Conservation (phyloP, 1,140 invertebrate species). For the Drosophila pseudoobscura region DNA sequence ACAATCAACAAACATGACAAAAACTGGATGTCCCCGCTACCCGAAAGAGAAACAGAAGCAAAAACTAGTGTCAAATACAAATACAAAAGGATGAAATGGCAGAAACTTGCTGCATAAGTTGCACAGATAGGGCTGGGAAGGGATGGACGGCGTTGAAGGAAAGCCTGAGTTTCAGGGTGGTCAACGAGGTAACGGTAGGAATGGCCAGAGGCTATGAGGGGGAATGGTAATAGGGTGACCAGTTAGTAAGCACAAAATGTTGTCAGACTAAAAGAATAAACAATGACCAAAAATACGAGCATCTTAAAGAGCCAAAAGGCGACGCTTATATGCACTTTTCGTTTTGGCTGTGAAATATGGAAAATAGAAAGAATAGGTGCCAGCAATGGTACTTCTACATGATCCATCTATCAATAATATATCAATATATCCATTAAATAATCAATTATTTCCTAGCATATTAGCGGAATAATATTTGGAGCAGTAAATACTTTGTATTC, state of each 20-base stretch:
- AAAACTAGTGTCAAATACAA: conserved; percentile 75
- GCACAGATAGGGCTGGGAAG: not conserved
- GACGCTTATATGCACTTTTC: conserved; percentile 17
- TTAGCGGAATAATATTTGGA: too few species aligned
- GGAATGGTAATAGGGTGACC: conserved; percentile 27
- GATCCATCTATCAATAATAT: too few species aligned
- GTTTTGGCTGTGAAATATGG: not conserved
- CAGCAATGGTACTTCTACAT: too few species aligned
- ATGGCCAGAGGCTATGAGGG: not conserved
- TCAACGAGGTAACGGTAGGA: conserved; percentile 1
- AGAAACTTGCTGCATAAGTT: conserved; percentile 66
- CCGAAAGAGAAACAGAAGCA: conserved; percentile 27
- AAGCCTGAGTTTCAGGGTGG: conserved; percentile 4
- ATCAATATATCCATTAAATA: too few species aligned
- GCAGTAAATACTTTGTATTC: too few species aligned
- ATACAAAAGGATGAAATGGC: conserved; percentile 40
- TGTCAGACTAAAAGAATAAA: conserved; percentile 44
- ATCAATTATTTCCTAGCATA: too few species aligned
- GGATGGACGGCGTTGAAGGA: not conserved
- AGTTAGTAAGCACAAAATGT: conserved; percentile 62
- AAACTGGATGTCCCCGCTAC: conserved; percentile 56
- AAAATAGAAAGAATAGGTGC: too few species aligned
- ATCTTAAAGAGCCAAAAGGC: not conserved
- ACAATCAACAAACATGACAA: conserved; percentile 80
- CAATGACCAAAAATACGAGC: conserved; percentile 30